Evolutionary conservation across 2,797 vertebrate species (phyloP), one percentile per base, ranked within the genome.

Genomic region (Notolepis coatsorum): DNA sequence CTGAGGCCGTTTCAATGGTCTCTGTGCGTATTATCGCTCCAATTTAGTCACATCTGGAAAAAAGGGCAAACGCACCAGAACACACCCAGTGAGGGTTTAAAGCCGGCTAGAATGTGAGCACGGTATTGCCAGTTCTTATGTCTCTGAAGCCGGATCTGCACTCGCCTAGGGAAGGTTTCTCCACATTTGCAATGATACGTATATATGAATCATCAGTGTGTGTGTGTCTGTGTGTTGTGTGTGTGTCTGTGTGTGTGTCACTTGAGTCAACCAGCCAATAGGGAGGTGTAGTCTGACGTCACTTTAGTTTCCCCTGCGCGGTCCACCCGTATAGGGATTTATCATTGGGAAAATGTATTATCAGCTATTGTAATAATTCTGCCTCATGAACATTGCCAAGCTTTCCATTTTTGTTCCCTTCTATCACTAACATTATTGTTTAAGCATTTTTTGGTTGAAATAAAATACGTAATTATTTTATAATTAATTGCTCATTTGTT

Each of bases 151-250:
- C 28, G 39, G 24, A 27, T 23, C 31, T 23, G 49, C 23, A 28
- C 21, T 10, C 18, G 68, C 79, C 71, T 65, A 12, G 21, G n/a
- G 20, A n/a, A 5, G 33, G 15, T n/a, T 39, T 86, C 75, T 59
- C 74, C 75, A 79, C 75, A 75, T 67, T 82, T 81, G 72, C 81
- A 84, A 74, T 77, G 79, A 68, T 65, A 71, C 77, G 63, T 75
- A 57, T 8, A 7, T 8, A 2, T 33, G 30, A 7, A 20, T 48
- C 59, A 49, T 35, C 49, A 3, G 52, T 57, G 69, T 51, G 46
- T 54, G 21, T 35, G 20, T 25, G 17, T 23, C 20, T 71, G 75
- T 63, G 55, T 71, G 79, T 76, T 77, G 82, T 24, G 18, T 52
- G 10, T n/a, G 3, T 21, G 15, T 10, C 17, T 3, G 13, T 38